Conservation (phyloP, 2,888 invertebrate genomes). For the Melitaea athalia region DNA sequence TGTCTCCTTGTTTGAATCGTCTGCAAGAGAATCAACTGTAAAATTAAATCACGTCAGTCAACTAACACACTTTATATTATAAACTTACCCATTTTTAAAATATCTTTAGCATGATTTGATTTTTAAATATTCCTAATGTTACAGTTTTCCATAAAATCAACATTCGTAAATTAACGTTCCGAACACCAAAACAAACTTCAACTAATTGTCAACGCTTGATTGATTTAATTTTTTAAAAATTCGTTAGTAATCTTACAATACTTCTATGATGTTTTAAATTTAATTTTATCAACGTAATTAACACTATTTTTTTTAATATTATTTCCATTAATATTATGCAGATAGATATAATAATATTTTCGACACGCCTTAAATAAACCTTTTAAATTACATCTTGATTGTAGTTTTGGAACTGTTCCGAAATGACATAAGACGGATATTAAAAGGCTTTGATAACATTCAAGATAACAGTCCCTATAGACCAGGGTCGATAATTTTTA, state of each 20-base stretch:
- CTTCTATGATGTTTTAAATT: neutral
- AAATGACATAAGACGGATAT: slow-evolving; percentile 33
- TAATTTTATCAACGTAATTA: neutral
- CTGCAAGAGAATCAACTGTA: slow-evolving; percentile 34
- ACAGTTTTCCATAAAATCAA: slow-evolving; percentile 59
- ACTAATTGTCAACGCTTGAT: slow-evolving; percentile 38
- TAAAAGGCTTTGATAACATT: neutral
- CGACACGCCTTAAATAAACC: slow-evolving; percentile 34
- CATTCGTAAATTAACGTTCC: slow-evolving; percentile 60
- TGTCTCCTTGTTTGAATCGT: slow-evolving; percentile 68
- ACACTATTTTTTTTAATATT: neutral
- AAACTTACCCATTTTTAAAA: slow-evolving; percentile 63
- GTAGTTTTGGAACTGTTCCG: slow-evolving; percentile 37
- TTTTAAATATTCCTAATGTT: slow-evolving; percentile 47
- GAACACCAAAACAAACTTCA: slow-evolving; percentile 44
- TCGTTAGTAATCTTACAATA: slow-evolving; percentile 8
- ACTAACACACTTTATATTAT: neutral
- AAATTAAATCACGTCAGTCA: neutral
- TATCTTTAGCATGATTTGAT: slow-evolving; percentile 56
- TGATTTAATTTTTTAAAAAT: slow-evolving; percentile 15
- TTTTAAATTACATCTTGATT: slow-evolving; percentile 35
- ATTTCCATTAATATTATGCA: neutral
- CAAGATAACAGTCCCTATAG: neutral
- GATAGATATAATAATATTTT: slow-evolving; percentile 24
- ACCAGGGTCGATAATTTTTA: too few relatives aligned